phyloP scores from a whole-genome alignment of 2,797 vertebrate genomes.

The Steatocranus sp. region DNA sequence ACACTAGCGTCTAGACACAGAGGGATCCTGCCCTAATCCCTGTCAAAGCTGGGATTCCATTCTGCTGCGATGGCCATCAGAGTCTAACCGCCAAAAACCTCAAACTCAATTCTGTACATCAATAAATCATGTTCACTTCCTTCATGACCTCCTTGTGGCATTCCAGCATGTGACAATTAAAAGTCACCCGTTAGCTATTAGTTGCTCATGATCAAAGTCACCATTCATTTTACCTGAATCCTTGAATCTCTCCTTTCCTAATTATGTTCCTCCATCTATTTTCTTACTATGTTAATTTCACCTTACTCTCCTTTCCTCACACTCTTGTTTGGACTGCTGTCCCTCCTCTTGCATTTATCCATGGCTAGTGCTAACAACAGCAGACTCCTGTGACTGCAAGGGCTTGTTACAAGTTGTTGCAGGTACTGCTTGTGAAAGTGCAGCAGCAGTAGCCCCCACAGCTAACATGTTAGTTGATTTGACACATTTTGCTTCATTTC shows the following conservation, averaged over 20 bases:
- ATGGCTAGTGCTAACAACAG: background rate
- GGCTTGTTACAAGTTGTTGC: background rate
- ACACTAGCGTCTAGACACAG: no score
- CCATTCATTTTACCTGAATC: background rate
- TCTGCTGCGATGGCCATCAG: no score
- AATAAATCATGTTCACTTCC: background rate
- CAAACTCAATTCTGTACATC: background rate
- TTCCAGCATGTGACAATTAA: background rate
- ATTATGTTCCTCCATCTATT: background rate
- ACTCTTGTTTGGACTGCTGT: background rate
- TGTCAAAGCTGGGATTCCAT: no score
- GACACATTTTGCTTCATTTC: background rate
- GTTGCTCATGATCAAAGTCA: background rate
- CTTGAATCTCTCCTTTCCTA: background rate
- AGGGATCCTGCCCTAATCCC: no score
- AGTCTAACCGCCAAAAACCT: background rate
- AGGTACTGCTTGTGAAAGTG: background rate
- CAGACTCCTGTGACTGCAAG: background rate
- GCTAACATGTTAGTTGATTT: background rate
- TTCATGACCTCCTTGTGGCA: background rate
- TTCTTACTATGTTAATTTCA: background rate
- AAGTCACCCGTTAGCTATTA: background rate
- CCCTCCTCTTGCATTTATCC: background rate
- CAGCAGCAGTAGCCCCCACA: background rate
- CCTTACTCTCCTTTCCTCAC: background rate